Evolutionary conservation across 2,888 invertebrate genomes (phyloP).

Genomic region (Cistogaster globosa): DNA sequence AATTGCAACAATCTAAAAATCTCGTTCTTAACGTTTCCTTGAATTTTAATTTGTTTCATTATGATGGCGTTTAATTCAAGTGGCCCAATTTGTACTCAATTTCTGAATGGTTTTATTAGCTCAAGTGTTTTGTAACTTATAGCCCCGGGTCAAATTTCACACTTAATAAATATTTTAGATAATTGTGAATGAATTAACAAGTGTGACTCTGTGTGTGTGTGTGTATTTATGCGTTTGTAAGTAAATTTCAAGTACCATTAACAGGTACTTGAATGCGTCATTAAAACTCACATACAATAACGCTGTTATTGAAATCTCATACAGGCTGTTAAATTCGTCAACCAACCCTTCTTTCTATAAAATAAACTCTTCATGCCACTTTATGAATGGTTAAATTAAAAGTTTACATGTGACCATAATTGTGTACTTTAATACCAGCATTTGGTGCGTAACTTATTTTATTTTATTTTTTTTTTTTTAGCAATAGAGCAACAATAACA

Average conservation of each 20-base stretch:
- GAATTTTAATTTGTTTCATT: constrained; percentile 23
- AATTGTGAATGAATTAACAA: constrained; percentile 44
- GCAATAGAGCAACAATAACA: not conserved
- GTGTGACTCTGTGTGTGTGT: constrained; percentile 23
- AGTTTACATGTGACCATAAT: constrained; percentile 71
- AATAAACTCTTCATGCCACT: not conserved
- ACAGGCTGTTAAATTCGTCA: not conserved
- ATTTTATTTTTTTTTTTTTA: constrained; percentile 59
- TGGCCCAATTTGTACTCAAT: constrained; percentile 67
- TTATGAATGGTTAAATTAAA: constrained; percentile 67
- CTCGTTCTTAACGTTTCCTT: not conserved
- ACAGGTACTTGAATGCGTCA: constrained; percentile 79
- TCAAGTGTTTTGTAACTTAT: constrained; percentile 81
- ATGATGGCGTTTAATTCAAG: constrained; percentile 66
- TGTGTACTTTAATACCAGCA: constrained; percentile 77
- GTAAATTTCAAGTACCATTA: constrained; percentile 78
- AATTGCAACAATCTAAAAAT: not conserved
- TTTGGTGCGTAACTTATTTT: constrained; percentile 76
- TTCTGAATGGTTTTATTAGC: constrained; percentile 73
- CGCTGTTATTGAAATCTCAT: constrained; percentile 4
- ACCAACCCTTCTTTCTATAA: constrained; percentile 52
- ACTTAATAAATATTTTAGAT: constrained; percentile 68
- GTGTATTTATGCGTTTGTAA: too few species aligned
- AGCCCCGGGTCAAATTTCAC: constrained; percentile 82
- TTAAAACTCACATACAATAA: constrained; percentile 28